Evolutionary conservation across 2,113 vertebrate genomes (phyloP).

Genomic region (Peucedramus taeniatus): DNA sequence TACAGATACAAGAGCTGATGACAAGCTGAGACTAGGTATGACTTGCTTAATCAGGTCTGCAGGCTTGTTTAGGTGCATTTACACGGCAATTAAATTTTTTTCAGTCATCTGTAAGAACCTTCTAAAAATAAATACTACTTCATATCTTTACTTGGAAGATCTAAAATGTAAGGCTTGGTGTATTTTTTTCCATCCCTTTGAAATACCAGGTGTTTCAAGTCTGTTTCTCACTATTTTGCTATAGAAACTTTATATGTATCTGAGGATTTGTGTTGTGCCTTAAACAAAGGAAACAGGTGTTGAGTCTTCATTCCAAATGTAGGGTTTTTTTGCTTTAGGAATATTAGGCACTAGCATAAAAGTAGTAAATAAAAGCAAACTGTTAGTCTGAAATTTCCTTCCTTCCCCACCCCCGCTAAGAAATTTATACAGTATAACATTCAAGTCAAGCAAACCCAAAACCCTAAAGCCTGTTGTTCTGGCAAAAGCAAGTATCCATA

Average conservation of each 20-base stretch:
- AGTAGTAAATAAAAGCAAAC: neutral
- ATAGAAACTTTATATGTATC: neutral
- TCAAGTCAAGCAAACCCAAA: neutral
- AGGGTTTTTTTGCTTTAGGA: neutral
- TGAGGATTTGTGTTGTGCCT: neutral
- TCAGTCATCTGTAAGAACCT: neutral
- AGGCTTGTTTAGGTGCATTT: neutral
- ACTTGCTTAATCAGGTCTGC: neutral
- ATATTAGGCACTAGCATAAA: neutral
- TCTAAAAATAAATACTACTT: neutral
- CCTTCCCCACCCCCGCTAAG: neutral
- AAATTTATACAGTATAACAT: neutral
- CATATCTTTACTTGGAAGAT: neutral
- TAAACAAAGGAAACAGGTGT: neutral
- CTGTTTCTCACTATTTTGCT: neutral
- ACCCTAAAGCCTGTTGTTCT: neutral
- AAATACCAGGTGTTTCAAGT: constrained; percentile 4
- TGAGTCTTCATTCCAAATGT: neutral
- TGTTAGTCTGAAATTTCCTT: neutral
- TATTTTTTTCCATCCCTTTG: neutral
- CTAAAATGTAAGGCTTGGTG: neutral
- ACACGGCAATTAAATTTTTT: neutral
- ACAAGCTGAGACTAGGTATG: neutral
- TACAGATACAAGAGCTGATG: neutral
- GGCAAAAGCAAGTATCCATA: neutral